Percentiles rank a stretch among this genome's conserved stretches.
phyloP scores from a whole-genome alignment of 1,140 invertebrate species.

The Drosophila ficusphila region DNA sequence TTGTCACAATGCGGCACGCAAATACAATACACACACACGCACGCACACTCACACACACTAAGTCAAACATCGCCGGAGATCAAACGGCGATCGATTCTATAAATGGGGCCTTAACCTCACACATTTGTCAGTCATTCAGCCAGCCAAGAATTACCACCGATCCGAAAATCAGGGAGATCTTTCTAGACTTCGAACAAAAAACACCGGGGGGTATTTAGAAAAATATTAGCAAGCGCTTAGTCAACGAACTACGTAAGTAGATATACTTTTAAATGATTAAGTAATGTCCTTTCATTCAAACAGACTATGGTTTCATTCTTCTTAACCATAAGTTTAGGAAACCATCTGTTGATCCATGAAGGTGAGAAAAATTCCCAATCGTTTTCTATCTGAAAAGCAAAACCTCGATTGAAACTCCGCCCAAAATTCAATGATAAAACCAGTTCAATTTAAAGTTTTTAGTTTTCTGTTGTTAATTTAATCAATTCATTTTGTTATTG shows the following conservation, averaged over 20 bases:
- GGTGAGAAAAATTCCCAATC: background rate
- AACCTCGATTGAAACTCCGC: background rate
- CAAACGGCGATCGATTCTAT: constrained; percentile 15
- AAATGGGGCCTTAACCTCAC: constrained; percentile 6
- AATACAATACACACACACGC: background rate
- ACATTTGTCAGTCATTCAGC: background rate
- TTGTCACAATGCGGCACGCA: constrained; percentile 21
- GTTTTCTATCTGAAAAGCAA: background rate
- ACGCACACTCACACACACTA: too few relatives aligned
- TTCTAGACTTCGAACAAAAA: too few relatives aligned
- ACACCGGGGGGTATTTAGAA: background rate
- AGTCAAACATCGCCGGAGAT: constrained; percentile 24
- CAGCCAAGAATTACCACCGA: background rate
- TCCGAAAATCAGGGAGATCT: background rate
- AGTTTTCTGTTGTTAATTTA: constrained; percentile 52
- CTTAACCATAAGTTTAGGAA: too few relatives aligned
- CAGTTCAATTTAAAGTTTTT: constrained; percentile 54
- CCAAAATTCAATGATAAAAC: constrained; percentile 32
- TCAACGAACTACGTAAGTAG: background rate
- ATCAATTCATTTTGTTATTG: constrained; percentile 42
- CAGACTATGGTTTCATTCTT: too few relatives aligned
- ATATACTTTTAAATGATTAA: too few relatives aligned
- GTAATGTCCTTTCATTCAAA: too few relatives aligned
- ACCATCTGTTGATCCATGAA: background rate
- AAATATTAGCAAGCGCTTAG: background rate